phyloP scores from a whole-genome alignment of 2,888 invertebrate genomes.

The Ceramica pisi region DNA sequence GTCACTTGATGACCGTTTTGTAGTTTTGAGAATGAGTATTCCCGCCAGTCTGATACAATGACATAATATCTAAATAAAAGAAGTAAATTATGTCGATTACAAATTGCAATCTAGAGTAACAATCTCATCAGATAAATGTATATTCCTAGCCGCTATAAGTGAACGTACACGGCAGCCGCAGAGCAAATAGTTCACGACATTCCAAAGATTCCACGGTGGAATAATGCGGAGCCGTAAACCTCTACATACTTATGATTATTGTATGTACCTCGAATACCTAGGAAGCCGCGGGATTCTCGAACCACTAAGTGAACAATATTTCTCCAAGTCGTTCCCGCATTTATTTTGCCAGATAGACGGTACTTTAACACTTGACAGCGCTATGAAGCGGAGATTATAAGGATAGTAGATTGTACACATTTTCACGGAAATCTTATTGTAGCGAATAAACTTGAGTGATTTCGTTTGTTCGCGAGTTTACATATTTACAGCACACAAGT shows the following conservation, averaged over 20 bases:
- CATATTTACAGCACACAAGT: conserved; percentile 8
- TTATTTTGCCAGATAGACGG: conserved; percentile 51
- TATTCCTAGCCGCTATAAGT: conserved; percentile 34
- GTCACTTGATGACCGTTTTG: not conserved
- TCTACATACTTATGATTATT: conserved; percentile 57
- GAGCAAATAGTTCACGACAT: conserved; percentile 58
- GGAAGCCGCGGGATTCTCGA: conserved; percentile 34
- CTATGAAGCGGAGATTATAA: conserved; percentile 20
- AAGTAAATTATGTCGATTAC: not conserved
- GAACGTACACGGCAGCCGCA: conserved; percentile 37
- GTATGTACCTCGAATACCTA: conserved; percentile 45
- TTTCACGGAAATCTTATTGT: conserved; percentile 34
- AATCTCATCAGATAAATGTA: conserved; percentile 15
- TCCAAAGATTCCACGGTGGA: conserved; percentile 53
- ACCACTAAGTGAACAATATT: conserved; percentile 43
- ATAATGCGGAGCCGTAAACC: conserved; percentile 51
- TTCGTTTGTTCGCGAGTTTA: conserved; percentile 22
- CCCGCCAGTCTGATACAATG: not conserved
- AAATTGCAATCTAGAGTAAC: conserved; percentile 2
- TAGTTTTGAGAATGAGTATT: not conserved
- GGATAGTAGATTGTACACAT: conserved; percentile 31
- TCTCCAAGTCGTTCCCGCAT: conserved; percentile 43
- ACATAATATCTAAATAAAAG: not conserved
- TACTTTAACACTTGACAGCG: conserved; percentile 47
- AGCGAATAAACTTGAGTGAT: conserved; percentile 33